A percentile compares a stretch with the other conserved stretches of the same genome.
Evolutionary conservation across 2,113 vertebrate genomes (phyloP).

Genomic region (Tauraco erythrolophus): DNA sequence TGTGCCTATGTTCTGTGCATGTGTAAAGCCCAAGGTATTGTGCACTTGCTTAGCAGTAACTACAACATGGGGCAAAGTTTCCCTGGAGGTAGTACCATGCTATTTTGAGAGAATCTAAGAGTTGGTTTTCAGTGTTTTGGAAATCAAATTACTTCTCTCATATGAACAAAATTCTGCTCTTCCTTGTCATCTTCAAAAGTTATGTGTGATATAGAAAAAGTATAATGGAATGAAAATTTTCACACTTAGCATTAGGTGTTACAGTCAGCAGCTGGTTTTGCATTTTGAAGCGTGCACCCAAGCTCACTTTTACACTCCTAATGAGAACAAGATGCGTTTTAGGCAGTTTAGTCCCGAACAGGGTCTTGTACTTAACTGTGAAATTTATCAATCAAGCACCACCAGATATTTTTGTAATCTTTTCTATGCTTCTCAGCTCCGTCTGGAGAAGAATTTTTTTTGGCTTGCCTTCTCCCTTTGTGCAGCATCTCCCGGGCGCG

Average conservation of each 20-base stretch:
- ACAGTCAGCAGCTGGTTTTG: slow-evolving; percentile 23
- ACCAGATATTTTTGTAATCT: neutral
- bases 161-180: neutral
- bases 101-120: neutral
- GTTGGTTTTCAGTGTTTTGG: neutral
- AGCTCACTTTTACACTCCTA: neutral
- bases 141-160: slow-evolving; percentile 2
- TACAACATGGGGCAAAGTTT: accelerated
- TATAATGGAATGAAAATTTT: neutral
- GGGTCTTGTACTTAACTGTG: neutral
- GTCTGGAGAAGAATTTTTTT: neutral
- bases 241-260: neutral
- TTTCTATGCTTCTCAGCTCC: neutral
- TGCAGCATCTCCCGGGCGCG: neutral
- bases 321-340: neutral
- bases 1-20: too few relatives aligned
- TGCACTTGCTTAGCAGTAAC: neutral
- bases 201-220: neutral
- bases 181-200: neutral
- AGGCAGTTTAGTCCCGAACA: neutral
- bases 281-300: neutral
- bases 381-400: neutral
- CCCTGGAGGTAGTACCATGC: accelerated
- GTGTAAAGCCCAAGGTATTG: too few relatives aligned
- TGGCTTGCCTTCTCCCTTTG: neutral